A percentile compares a stretch with the other conserved stretches of the same genome.
Evolutionary conservation across 2,888 invertebrate species (phyloP).

Genomic region (Resseliella maxima): DNA sequence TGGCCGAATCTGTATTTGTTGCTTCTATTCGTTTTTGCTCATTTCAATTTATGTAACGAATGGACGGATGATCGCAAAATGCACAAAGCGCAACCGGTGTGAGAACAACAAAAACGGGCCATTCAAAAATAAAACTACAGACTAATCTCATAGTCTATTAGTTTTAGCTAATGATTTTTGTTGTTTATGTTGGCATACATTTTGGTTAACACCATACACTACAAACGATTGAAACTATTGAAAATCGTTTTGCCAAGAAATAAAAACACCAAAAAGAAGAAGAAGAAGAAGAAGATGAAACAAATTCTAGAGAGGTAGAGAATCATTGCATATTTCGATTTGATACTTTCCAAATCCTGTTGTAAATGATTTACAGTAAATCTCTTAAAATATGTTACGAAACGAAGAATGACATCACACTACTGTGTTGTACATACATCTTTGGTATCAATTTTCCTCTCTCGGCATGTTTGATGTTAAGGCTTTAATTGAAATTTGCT

Average conservation of each 20-base stretch:
- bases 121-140: neutral
- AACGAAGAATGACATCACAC: neutral
- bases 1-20: no score
- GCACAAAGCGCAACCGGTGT: neutral
- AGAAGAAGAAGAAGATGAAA: neutral
- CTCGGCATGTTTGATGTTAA: neutral
- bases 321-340: neutral
- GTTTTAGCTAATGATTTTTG: neutral
- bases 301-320: no score
- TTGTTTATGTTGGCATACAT: neutral
- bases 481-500: constrained; percentile 41
- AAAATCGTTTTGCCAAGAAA: neutral
- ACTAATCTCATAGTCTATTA: constrained; percentile 17
- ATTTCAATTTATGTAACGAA: neutral
- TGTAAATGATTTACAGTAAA: no score
- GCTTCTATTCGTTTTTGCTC: neutral
- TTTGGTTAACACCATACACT: constrained; percentile 26
- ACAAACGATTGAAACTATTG: neutral
- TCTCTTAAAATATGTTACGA: neutral
- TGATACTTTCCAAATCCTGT: constrained; percentile 4
- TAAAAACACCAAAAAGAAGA: neutral
- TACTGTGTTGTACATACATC: neutral
- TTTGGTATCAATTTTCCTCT: constrained; percentile 19
- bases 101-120: neutral
- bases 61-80: no score